phyloP scores from a whole-genome alignment of 2,888 invertebrate genomes.

The Pasiphila rectangulata region DNA sequence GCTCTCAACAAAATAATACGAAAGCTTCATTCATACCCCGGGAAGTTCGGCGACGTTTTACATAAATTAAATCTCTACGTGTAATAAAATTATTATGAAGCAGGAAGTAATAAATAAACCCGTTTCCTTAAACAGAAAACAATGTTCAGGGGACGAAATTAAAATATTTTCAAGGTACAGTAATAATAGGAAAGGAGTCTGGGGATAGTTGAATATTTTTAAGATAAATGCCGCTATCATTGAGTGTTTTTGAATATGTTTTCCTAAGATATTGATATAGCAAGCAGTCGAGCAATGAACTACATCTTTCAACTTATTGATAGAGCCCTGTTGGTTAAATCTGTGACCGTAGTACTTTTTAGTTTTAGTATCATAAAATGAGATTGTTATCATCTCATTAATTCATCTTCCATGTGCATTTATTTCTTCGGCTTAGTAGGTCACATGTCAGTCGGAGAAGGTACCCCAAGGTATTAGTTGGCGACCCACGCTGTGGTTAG shows the following conservation, averaged over 20 bases:
- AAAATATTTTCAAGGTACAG: constrained; percentile 12
- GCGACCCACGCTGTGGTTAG: constrained; percentile 51
- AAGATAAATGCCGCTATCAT: no score
- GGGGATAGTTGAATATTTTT: no score
- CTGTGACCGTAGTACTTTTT: no score
- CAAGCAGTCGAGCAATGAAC: no score
- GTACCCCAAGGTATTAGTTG: constrained; percentile 47
- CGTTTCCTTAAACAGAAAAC: constrained; percentile 27
- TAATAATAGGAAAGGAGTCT: background rate
- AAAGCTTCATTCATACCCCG: constrained; percentile 43
- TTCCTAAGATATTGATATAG: no score
- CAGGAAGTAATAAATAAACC: constrained; percentile 36
- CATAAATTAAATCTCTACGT: constrained; percentile 49
- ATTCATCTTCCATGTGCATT: background rate
- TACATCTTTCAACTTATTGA: background rate
- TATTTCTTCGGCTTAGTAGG: constrained; percentile 14
- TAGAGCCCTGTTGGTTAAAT: no score
- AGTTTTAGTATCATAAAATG: no score
- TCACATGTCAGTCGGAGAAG: constrained; percentile 23
- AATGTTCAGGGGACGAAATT: constrained; percentile 15
- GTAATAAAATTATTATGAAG: constrained; percentile 37
- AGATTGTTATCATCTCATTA: no score
- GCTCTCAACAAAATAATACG: constrained; percentile 40
- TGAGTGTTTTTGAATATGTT: no score
- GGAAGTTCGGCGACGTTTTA: constrained; percentile 45